Evolutionary conservation across 35 echinoderm and acorn worm genomes (phyloP).

Genomic region (Hemicentrotus pulcherrimus): DNA sequence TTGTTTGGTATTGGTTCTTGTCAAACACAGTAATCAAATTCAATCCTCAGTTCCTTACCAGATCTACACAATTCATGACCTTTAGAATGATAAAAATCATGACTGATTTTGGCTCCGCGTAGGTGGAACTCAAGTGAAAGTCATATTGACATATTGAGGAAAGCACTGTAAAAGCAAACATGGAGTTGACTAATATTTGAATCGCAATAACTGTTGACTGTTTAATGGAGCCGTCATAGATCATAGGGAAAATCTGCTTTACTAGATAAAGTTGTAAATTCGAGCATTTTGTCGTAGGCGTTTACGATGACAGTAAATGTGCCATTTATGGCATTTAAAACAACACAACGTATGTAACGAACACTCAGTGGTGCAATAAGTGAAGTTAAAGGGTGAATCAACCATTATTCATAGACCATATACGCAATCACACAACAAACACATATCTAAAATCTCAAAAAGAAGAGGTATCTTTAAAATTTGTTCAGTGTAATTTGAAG

Average conservation of each 20-base stretch:
- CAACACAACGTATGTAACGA: background rate
- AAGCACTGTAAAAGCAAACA: background rate
- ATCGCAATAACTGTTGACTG: background rate
- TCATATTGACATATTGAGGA: background rate
- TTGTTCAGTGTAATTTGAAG: no score
- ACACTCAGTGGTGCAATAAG: background rate
- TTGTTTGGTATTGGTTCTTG: background rate
- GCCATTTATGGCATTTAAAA: background rate
- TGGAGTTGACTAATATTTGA: background rate
- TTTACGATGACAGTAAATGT: background rate
- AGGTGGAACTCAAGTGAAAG: background rate
- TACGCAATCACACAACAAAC: no score
- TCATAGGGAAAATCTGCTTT: background rate
- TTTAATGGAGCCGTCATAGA: conserved; percentile 9
- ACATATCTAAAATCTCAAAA: no score
- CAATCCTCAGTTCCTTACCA: background rate
- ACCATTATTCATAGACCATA: no score
- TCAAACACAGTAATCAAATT: background rate
- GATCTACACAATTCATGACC: background rate
- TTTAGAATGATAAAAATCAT: background rate
- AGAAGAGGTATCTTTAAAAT: no score
- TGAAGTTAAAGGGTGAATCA: background rate
- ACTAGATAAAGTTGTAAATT: background rate
- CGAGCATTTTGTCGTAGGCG: background rate
- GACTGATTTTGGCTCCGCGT: no score